phyloP scores from a whole-genome alignment of 2,797 vertebrate species.

The Chrysolophus pictus region DNA sequence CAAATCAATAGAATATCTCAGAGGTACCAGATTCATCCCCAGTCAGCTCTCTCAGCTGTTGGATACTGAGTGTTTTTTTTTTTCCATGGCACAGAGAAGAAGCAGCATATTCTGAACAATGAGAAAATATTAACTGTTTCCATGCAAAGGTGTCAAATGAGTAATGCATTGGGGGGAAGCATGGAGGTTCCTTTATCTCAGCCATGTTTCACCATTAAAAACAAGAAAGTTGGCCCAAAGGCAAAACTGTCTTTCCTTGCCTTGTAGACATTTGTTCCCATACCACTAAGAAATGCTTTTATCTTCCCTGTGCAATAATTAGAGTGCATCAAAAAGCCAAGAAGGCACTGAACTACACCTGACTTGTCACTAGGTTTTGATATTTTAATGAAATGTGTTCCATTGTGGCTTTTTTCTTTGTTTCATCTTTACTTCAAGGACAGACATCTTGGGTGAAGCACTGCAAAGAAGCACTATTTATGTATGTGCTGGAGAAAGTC shows the following conservation, averaged over 20 bases:
- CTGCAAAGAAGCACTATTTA: background rate
- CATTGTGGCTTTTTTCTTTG: slow-evolving; percentile 11
- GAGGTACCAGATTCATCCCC: background rate
- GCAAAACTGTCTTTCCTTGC: slow-evolving; percentile 15
- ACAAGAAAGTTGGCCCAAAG: slow-evolving; percentile 37
- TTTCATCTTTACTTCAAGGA: slow-evolving; percentile 36
- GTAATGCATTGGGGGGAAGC: background rate
- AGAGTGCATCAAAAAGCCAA: slow-evolving; percentile 53
- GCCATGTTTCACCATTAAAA: background rate
- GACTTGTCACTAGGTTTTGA: slow-evolving; percentile 43
- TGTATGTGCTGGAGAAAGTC: background rate
- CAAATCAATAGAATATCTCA: background rate
- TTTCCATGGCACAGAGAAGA: background rate
- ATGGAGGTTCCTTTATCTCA: slow-evolving; percentile 33
- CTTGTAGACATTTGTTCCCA: slow-evolving; percentile 40
- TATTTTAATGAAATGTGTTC: slow-evolving; percentile 50
- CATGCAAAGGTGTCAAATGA: background rate
- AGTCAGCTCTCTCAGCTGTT: background rate
- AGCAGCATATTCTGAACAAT: background rate
- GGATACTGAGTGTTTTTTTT: background rate
- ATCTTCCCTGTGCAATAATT: slow-evolving; percentile 60
- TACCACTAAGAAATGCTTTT: slow-evolving; percentile 56
- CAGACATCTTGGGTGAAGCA: background rate
- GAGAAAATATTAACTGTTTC: background rate
- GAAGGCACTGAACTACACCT: slow-evolving; percentile 45